Evolutionary conservation across 1,140 invertebrate species (phyloP).

Genomic region (Frieseomelitta varia): DNA sequence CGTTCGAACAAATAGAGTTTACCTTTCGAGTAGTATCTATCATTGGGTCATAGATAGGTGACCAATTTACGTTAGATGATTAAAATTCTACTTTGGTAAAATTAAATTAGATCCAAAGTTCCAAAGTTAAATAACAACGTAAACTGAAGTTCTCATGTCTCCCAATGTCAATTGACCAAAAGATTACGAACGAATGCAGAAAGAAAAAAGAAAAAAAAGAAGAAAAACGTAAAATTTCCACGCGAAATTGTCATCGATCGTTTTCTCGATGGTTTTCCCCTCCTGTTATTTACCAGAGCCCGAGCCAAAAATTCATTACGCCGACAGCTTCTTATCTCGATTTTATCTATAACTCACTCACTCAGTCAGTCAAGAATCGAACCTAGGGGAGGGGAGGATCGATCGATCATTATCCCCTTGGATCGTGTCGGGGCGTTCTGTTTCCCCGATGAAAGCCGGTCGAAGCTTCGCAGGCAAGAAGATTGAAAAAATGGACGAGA

Average conservation of each 20-base stretch:
- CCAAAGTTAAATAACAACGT: no score
- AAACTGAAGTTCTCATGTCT: no score
- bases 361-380: background rate
- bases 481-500: background rate
- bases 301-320: constrained; percentile 18
- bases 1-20: no score
- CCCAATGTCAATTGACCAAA: no score
- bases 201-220: background rate
- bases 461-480: background rate
- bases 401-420: constrained; percentile 27
- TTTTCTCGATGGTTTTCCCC: background rate
- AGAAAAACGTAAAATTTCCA: background rate
- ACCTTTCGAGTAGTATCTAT: no score
- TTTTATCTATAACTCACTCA: background rate
- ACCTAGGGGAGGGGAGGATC: background rate
- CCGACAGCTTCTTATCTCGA: constrained; percentile 26
- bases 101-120: no score
- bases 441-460: background rate
- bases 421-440: constrained; percentile 1
- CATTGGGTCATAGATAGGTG: no score
- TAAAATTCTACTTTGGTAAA: no score
- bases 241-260: background rate
- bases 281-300: background rate
- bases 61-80: no score
- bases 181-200: background rate